Percentiles rank a stretch among this genome's conserved stretches.
Conservation (phyloP, 2,888 invertebrate genomes). For the Panzeria rudis region DNA sequence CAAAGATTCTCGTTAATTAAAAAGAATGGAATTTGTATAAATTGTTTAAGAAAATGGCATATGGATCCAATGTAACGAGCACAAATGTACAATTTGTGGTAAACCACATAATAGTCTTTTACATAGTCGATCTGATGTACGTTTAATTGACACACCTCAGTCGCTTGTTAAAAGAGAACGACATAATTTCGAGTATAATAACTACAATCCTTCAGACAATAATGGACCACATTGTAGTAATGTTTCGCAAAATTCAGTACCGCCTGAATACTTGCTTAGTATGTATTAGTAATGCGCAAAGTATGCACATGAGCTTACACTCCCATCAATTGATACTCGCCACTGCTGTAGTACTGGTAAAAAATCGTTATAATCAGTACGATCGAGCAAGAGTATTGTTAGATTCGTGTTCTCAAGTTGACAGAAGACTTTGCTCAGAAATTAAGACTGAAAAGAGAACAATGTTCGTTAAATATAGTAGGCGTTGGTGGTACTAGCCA, state of each 20-base stretch:
- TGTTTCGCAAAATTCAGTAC: background rate
- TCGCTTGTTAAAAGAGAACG: no score
- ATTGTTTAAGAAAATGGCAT: no score
- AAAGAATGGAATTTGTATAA: no score
- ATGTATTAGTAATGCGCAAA: background rate
- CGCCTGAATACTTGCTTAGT: background rate
- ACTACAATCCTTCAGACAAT: no score
- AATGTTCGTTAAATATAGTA: background rate
- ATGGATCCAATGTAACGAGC: no score
- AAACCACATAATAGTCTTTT: no score
- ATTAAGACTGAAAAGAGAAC: conserved; percentile 12
- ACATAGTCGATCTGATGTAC: no score
- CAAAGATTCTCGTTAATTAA: background rate
- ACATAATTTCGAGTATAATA: no score
- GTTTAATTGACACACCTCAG: no score
- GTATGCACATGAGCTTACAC: background rate
- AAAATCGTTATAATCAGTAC: conserved; percentile 9
- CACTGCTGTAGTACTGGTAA: conserved; percentile 31
- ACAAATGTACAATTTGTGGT: no score
- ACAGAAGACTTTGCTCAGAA: conserved; percentile 27
- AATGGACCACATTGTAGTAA: background rate
- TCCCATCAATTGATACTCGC: conserved; percentile 24
- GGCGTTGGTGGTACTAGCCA: conserved; percentile 26
- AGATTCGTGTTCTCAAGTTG: conserved; percentile 30
- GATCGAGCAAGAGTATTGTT: conserved; percentile 5